Evolutionary conservation across 2,113 vertebrate genomes (phyloP).

Genomic region (Todiramphus chloris): DNA sequence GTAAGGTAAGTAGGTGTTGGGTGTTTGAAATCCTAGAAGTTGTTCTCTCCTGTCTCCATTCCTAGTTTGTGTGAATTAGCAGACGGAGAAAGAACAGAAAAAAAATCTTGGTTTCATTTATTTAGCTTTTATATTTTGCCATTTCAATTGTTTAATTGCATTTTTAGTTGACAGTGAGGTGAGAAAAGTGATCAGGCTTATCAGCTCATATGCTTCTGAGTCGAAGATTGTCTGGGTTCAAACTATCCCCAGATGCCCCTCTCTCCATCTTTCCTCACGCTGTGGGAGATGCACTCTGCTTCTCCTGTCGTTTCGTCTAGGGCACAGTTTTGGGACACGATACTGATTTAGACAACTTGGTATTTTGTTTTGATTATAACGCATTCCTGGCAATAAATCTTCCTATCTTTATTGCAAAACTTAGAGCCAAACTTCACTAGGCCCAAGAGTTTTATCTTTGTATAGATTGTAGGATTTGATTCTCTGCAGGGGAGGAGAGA

Average conservation of each 20-base stretch:
- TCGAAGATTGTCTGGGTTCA: background rate
- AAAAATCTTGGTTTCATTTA: background rate
- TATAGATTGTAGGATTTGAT: constrained; percentile 21
- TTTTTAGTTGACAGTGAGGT: background rate
- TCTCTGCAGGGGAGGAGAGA: background rate
- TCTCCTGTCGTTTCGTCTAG: background rate
- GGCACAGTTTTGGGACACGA: background rate
- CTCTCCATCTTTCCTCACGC: background rate
- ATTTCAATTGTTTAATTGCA: background rate
- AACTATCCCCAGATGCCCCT: background rate
- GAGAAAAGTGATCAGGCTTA: background rate
- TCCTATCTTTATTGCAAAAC: background rate
- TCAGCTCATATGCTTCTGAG: accelerated
- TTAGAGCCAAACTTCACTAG: background rate
- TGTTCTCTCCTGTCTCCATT: background rate
- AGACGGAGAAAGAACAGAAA: background rate
- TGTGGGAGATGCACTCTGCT: accelerated
- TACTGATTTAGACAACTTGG: background rate
- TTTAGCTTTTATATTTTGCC: background rate
- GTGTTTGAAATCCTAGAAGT: background rate
- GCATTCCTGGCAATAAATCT: background rate
- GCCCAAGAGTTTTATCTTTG: background rate
- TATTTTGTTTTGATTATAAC: background rate
- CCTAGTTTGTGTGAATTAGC: background rate
- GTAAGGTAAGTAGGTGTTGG: background rate